Base-by-base conservation (phyloP, 2,888 invertebrate species). In the Luperina nickerlii region DNA sequence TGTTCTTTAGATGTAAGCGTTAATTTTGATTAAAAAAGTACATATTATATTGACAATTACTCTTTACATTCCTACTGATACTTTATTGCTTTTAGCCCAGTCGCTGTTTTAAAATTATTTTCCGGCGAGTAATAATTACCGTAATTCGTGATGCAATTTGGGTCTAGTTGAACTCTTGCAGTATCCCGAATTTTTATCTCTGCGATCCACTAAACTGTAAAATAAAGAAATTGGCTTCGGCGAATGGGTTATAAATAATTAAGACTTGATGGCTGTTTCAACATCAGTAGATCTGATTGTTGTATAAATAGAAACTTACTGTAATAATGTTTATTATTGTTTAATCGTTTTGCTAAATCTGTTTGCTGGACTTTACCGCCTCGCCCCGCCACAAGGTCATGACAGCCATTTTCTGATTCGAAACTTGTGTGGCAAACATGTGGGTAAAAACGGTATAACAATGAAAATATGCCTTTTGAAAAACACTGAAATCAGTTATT, bases 1-100 rank as follows among this genome's bases (percentile, higher is more conserved):
- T 27, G 51, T n/a, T 57, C 5, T 69, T 42, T 80, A 85, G 63
- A 20, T 51, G n/a, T 85, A 81, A 82, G 81, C 32, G n/a, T 48
- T 62, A 60, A 68, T 45, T 71, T 32, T 60, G n/a, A 32, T 5
- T 54, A 48, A 77, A 60, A 45, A 67, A 84, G 45, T 80, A 73
- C 69, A 57, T 54, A 24, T 48, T 27, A 38, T 32, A 48, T 45
- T 7, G 18, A 54, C 9, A 7, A 7, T 48, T 65, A 54, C 51
- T 67, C 15, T 45, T 63, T n/a, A 78, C 85, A 81, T 85, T 82
- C 81, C 82, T 32, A 62, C 54, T 60, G 57, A 69, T 71, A 20
- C 45, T 78, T 42, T 51, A 24, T 57, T 57, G 32, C 13, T 20
- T 32, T 57, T n/a, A 57, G n/a, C 62, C 48, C 57, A 68, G 32